Conservation (phyloP, 2,113 vertebrate genomes). For the Craseonycteris thonglongyai region DNA sequence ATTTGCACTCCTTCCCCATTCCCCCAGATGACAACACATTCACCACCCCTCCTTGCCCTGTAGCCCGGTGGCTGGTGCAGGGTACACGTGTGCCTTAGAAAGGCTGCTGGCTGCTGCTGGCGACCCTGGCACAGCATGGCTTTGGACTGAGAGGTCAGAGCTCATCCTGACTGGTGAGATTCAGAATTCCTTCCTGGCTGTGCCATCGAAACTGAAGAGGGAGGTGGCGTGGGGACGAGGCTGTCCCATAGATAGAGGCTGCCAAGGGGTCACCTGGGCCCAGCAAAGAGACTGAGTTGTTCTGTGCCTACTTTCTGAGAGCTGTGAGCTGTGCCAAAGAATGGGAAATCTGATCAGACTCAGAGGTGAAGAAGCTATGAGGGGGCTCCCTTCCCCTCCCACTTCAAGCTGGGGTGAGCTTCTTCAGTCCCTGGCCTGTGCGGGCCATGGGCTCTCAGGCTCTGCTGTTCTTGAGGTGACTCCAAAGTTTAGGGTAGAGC, state of each 20-base stretch:
- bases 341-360: background rate
- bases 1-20: background rate
- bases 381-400: background rate
- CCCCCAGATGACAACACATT: background rate
- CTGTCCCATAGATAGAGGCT: background rate
- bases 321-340: background rate
- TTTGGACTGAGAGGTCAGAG: background rate
- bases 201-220: background rate
- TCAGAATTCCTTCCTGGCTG: background rate
- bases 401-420: background rate
- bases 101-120: background rate
- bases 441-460: background rate
- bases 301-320: background rate
- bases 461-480: background rate
- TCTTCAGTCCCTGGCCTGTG: background rate
- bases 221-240: fast-evolving
- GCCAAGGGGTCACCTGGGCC: background rate
- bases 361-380: background rate
- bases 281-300: background rate
- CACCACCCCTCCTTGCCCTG: background rate
- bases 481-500: background rate
- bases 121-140: background rate
- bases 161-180: background rate
- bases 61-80: background rate
- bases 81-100: background rate